Base-by-base conservation (phyloP, 2,113 vertebrate genomes). In the Pelecanoides urinatrix region DNA sequence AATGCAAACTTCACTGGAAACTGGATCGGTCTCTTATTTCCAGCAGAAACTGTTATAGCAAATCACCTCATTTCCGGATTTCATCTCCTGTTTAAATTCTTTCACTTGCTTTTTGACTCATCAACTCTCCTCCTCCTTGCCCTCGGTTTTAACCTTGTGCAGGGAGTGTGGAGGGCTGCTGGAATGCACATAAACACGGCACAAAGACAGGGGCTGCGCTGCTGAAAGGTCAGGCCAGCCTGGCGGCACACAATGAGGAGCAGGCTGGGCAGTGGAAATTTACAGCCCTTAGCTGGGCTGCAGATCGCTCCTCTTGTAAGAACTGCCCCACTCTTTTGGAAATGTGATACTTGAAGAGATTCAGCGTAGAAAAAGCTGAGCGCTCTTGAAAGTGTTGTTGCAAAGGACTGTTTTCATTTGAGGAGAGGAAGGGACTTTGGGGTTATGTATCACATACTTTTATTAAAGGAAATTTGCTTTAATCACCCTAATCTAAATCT, bases 261-360 rank as follows among this genome's bases (percentile, higher is more conserved):
- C 94, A 36, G 94, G 75, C 96, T 85, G 65, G 83, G 68, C 77
- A 97, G 95, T 98, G 97, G 97, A 98, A 98, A 98, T 92, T 98
- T 98, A 97, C 98, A 96, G 93, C 93, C 49, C 52, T 47, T 30
- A 40, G 86, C 83, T 10, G 44, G 91, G 84, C 92, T 87, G 70
- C 40, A 25, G 86, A 65, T 62, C 16, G 11, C 96, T 92, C 92
- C 62, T 78, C 68, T 88, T 96, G 97, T 89, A 65, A 96, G 95
- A 95, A 11, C 92, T 78, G 61, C 92, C 85, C 62, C 2, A 0
- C 53, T 82, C 79, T 34, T 78, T 70, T 4, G 7, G 86, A 93
- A 96, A 97, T 7, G 79, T 45, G 81, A 97, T 90, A 94, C 58
- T 86, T 13, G 34, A 4, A 74, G n/a, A 68, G 73, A 61, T 47